Base-by-base conservation (phyloP, 2,888 invertebrate genomes). In the Oligia latruncula region DNA sequence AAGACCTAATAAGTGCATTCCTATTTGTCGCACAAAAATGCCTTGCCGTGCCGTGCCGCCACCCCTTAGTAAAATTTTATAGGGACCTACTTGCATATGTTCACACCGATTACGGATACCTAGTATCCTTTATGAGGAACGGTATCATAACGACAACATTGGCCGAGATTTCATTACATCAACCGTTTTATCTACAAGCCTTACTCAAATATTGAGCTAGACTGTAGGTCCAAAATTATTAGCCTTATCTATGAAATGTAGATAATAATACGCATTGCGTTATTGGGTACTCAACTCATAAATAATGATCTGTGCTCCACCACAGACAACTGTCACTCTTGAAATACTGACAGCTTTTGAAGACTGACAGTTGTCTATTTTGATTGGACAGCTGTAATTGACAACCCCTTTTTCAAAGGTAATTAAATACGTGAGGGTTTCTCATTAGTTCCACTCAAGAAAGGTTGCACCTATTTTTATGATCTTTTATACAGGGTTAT, bases 221-320 rank as follows among this genome's bases (percentile, higher is more conserved):
- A 64, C 75, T 70, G 84, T 60, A 83, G 65, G 74, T 70, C 74
- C 66, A 17, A 86, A 81, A 84, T 77, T 66, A 71, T 76, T 46
- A 74, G 29, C 43, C 58, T 79, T 83, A 81, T 79, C 79, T 73
- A 73, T 58, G 64, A 52, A n/a, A 65, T 52, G 20, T 82, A 62
- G 87, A 87, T 82, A 79, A 77, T 79, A 71, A 60, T 77, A 81
- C 87, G 87, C 84, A 84, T 71, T 87, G 88, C 86, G 79, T 77
- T 83, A 9, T 66, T 64, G 35, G n/a, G 40, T 40, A 60, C 23
- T 58, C 23, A 9, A 15, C 4, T 49, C 23, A 8, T 77, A 17
- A 8, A 17, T 15, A 71, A 29, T 43, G 5, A 74, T n/a, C 23
- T 35, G 35, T 4, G 29, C 5, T 65, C 4, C 46, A 49, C 23